Conservation (phyloP, 2,888 invertebrate species). For the Eutolmus rufibarbis region DNA sequence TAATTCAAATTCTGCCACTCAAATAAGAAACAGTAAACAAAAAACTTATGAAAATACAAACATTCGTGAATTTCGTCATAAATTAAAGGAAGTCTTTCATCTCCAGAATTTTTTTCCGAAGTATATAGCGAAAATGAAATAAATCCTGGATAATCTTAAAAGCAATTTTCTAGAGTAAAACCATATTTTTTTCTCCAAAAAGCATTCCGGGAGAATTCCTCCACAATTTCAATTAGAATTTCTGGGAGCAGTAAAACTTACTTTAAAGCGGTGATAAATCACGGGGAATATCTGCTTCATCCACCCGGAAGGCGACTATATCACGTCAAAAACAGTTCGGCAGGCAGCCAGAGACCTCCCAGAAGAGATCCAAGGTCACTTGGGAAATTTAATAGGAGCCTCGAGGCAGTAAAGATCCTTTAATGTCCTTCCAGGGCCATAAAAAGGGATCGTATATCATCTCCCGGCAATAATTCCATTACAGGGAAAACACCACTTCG, state of each 20-base stretch:
- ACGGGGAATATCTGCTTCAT: not conserved
- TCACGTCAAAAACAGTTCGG: not conserved
- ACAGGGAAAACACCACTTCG: not conserved
- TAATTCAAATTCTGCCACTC: not conserved
- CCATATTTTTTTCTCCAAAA: not conserved
- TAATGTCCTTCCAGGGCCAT: slow-evolving; percentile 3
- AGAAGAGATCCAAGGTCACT: slow-evolving; percentile 26
- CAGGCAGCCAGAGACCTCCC: not conserved
- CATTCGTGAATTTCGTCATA: not conserved
- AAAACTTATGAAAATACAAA: not conserved
- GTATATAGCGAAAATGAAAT: not conserved
- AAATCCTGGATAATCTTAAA: not conserved
- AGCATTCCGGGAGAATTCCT: not conserved
- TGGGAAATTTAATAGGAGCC: slow-evolving; percentile 23
- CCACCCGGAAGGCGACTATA: not conserved
- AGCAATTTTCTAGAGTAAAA: not conserved
- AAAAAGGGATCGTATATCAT: slow-evolving; percentile 23
- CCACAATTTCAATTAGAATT: slow-evolving; percentile 1
- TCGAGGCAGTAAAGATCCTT: slow-evolving; percentile 15
- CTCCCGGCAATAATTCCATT: slow-evolving; percentile 18
- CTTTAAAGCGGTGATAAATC: slow-evolving; percentile 18
- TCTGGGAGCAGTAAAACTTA: slow-evolving; percentile 5
- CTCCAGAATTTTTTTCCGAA: not conserved
- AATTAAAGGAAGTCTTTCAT: not conserved
- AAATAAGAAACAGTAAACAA: not conserved